Base-by-base conservation (phyloP, 92 coral and sea anemone species). In the Montipora capitata region DNA sequence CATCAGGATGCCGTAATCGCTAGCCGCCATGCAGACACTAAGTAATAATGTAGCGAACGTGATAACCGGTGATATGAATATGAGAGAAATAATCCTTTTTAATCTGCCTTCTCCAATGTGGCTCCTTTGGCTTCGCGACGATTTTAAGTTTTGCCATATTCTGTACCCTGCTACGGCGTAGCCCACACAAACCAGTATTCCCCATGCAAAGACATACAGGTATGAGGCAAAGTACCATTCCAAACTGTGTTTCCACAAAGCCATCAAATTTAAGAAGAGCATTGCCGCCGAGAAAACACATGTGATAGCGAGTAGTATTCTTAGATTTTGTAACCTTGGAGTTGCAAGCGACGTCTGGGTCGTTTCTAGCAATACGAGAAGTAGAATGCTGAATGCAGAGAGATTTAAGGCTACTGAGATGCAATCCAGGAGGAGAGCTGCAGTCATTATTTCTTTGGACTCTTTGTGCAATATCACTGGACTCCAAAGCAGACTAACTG, bases 301-400 rank as follows among this genome's bases (percentile, higher is more conserved):
- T 20, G 96, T 90, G 35, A 93, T 77, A 11, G 76, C 76, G 2
- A 92, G 69, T 5, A 93, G 78, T 2, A 87, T 83, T n/a, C 74
- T 49, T 13, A 90, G 63, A 38, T 90, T 93, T 76, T 90, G 94
- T 57, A 95, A 84, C 41, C 85, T 70, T 20, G 94, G 93, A 3
- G 90, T 91, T 16, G 86, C 94, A 14, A 93, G 48, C 2, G 76
- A 82, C 12, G 93, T 58, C 43, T 92, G 90, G 1, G 94, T 95
- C 7, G 98, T 82, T 70, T 95, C 98, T 10, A 92, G 87, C 20
- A 95, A 87, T 0, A 95, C 85, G 5, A 93, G 77, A 18, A 95
- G 86, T 0, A 95, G 90, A 3, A 95, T 89, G 16, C 94, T 93
- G 48, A 88, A 90, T 41, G 98, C 96, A 1, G 98, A 93, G 16